Conservation (phyloP, 2,888 invertebrate species). For the Drosophila paramelanica region DNA sequence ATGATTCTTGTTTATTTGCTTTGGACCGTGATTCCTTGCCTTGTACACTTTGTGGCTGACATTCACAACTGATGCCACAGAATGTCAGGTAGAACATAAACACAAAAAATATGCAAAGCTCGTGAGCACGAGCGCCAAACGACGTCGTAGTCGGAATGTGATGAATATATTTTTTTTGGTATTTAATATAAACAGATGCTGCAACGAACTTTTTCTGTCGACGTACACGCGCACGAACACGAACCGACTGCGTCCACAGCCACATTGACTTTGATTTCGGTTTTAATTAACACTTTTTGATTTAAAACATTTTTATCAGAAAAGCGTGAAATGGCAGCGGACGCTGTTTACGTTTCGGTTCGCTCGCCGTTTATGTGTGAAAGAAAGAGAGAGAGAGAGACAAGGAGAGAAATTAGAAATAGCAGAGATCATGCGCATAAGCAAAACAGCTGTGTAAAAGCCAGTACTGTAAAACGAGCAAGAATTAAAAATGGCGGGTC, state of each 20-base stretch:
- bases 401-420: conserved; percentile 15
- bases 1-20: conserved; percentile 78
- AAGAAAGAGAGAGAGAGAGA: conserved; percentile 22
- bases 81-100: conserved; percentile 70
- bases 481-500: conserved; percentile 14
- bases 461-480: conserved; percentile 31
- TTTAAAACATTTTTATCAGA: conserved; percentile 79
- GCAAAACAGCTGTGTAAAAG: conserved; percentile 31
- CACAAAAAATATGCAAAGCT: conserved; percentile 65
- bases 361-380: conserved; percentile 38
- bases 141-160: conserved; percentile 40
- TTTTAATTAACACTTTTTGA: conserved; percentile 79
- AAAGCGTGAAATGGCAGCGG: conserved; percentile 70
- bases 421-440: conserved; percentile 50
- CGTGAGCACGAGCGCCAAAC: conserved; percentile 59
- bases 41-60: conserved; percentile 70
- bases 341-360: conserved; percentile 76
- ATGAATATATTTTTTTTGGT: conserved; percentile 37
- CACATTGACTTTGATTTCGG: conserved; percentile 78
- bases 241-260: conserved; percentile 71
- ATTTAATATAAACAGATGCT: conserved; percentile 45
- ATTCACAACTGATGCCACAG: conserved; percentile 73
- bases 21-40: conserved; percentile 67
- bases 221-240: conserved; percentile 63
- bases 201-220: conserved; percentile 32